Evolutionary conservation across 2,888 invertebrate species (phyloP).

Genomic region (Epinotia demarniana): DNA sequence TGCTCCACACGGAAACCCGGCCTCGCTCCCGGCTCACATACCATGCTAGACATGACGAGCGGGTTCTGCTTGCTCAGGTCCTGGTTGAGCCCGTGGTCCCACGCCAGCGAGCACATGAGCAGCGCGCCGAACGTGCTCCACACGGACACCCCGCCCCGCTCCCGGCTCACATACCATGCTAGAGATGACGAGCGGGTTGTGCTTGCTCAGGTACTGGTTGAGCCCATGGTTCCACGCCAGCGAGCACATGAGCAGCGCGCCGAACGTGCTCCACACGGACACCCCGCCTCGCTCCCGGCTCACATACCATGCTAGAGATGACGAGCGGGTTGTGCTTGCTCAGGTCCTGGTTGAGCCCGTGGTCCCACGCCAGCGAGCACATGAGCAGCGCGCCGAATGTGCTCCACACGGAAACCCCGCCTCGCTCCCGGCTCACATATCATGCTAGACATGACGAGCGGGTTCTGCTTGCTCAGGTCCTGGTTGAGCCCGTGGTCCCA

Average conservation of each 20-base stretch:
- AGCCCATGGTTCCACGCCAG: slow-evolving; percentile 95
- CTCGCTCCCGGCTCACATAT: no score
- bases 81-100: not conserved
- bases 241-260: slow-evolving; percentile 95
- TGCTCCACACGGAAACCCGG: no score
- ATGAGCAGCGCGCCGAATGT: not conserved
- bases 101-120: not conserved
- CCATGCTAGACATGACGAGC: no score
- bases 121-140: not conserved
- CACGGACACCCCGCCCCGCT: slow-evolving; percentile 88
- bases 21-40: no score
- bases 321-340: slow-evolving; percentile 1
- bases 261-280: slow-evolving; percentile 99
- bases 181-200: slow-evolving; percentile 89
- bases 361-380: slow-evolving; percentile 68
- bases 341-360: slow-evolving; percentile 55
- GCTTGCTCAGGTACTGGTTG: slow-evolving; percentile 88
- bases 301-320: slow-evolving; percentile 63
- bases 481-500: slow-evolving; percentile 63
- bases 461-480: no score
- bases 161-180: slow-evolving; percentile 91
- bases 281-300: slow-evolving; percentile 96
- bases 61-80: not conserved
- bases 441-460: no score
- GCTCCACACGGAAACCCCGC: no score